Evolutionary conservation across 2,888 invertebrate genomes (phyloP).

Genomic region (Agrochola macilenta): DNA sequence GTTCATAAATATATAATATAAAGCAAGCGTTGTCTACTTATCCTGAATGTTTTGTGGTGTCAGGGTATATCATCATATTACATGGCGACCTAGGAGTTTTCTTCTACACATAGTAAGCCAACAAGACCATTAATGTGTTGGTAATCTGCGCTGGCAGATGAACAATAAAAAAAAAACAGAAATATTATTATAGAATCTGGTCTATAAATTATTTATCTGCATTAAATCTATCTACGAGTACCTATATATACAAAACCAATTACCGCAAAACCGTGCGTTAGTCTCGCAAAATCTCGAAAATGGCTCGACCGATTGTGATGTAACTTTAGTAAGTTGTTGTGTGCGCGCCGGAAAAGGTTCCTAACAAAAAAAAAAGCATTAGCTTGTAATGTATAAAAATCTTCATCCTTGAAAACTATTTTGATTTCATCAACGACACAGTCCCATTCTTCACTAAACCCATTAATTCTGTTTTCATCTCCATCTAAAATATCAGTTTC

Average conservation of each 20-base stretch:
- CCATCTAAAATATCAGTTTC: slow-evolving; percentile 36
- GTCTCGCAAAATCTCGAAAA: too few species aligned
- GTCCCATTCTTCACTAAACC: not conserved
- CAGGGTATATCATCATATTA: not conserved
- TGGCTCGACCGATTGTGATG: too few species aligned
- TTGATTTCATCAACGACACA: not conserved
- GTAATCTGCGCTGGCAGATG: not conserved
- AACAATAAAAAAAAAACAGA: too few species aligned
- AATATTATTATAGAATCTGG: too few species aligned
- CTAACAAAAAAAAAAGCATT: too few species aligned
- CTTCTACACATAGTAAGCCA: not conserved
- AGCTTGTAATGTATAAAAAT: too few species aligned
- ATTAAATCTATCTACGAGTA: not conserved
- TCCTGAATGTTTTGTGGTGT: not conserved
- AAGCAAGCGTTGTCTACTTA: not conserved
- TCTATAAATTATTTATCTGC: not conserved
- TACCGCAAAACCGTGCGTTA: too few species aligned
- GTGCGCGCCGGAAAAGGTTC: too few species aligned
- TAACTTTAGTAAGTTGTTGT: too few species aligned
- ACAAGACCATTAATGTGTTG: not conserved
- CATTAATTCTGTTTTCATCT: not conserved
- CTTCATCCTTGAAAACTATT: not conserved
- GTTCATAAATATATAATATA: not conserved
- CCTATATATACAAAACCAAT: too few species aligned
- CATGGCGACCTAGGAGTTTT: not conserved